Conservation (phyloP, 1,140 invertebrate species). For the Zaprionus taronus region DNA sequence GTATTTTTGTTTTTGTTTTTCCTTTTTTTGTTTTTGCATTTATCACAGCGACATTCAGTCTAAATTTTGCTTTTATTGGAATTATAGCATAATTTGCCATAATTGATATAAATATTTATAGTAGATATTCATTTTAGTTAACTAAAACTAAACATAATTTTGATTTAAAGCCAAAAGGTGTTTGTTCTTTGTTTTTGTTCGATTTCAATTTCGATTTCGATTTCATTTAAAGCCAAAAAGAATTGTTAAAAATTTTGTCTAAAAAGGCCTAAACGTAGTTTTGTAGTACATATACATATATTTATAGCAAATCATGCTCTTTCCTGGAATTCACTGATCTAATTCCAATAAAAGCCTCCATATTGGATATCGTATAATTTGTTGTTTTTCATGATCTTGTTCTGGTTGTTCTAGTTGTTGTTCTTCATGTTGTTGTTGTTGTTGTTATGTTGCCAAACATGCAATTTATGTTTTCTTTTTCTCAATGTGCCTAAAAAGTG, state of each 20-base stretch:
- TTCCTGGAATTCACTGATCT: conserved; percentile 48
- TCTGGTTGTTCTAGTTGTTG: conserved; percentile 53
- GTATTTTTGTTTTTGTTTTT: conserved; percentile 39
- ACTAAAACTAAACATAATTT: conserved; percentile 79
- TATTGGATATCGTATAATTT: conserved; percentile 61
- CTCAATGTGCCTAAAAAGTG: conserved; percentile 73
- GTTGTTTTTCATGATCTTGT: conserved; percentile 31
- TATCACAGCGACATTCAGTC: conserved; percentile 85
- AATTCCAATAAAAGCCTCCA: conserved; percentile 82
- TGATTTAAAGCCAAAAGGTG: conserved; percentile 82
- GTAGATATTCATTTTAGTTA: conserved; percentile 60
- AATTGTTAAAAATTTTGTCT: conserved; percentile 78
- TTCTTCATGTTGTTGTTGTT: conserved; percentile 53
- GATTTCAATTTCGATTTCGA: conserved; percentile 40
- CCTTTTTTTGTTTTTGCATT: conserved; percentile 73
- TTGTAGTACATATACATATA: conserved; percentile 59
- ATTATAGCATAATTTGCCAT: conserved; percentile 82
- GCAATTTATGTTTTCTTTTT: conserved; percentile 48
- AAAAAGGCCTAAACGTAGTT: conserved; percentile 75
- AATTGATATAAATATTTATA: conserved; percentile 72
- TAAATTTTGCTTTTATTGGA: conserved; percentile 84
- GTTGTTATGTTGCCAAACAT: conserved; percentile 61
- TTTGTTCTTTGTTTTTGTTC: conserved; percentile 37
- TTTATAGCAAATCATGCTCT: conserved; percentile 81
- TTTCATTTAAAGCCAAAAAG: conserved; percentile 69